Base-by-base conservation (phyloP, 1,140 invertebrate genomes). In the Drosophila grimshawi region DNA sequence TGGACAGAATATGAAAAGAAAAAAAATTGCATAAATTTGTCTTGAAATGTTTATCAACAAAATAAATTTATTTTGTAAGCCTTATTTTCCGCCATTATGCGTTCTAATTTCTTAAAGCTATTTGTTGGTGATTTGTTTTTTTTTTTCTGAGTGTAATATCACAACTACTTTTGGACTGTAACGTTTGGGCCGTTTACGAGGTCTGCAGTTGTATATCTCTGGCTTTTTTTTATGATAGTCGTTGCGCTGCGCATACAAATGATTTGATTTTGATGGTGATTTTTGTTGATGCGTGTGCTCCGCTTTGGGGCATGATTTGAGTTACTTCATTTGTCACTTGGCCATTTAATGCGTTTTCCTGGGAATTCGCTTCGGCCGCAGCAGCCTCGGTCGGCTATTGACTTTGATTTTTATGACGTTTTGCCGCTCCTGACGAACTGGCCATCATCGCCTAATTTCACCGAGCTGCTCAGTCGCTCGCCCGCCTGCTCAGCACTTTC, bases 311-410 rank as follows among this genome's bases (percentile, higher is more conserved):
- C 79, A 79, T 86, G 80, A 83, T 78, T 83, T 83, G 74, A 89
- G 85, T 88, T 89, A 83, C 83, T 88, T 88, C 85, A 88, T 88
- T 88, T 88, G 83, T 88, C 83, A 88, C 83, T 88, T 80, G 65
- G 83, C 78, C 76, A 57, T 70, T 86, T 80, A 74, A 90, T 91
- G 82, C 43, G 52, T 85, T 90, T 90, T 90, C 83, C 82, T 74
- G 80, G 76, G 88, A 90, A 90, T 78, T 35, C 8, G 56, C 35
- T 11, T 27, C 27, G n/a, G 33, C 43, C 71, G 70, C 81, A 86
- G 81, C 81, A 86, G 82, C 81, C 78, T 46, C 45, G 45, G 79
- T 81, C 79, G 82, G 88, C 80, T 88, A 86, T 86, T 74, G 83
- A 80, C 83, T 86, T 90, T 88, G 80, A 90, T 83, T 90, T 90